Conservation (phyloP, 1,140 invertebrate species). For the Scaptomyza montana region DNA sequence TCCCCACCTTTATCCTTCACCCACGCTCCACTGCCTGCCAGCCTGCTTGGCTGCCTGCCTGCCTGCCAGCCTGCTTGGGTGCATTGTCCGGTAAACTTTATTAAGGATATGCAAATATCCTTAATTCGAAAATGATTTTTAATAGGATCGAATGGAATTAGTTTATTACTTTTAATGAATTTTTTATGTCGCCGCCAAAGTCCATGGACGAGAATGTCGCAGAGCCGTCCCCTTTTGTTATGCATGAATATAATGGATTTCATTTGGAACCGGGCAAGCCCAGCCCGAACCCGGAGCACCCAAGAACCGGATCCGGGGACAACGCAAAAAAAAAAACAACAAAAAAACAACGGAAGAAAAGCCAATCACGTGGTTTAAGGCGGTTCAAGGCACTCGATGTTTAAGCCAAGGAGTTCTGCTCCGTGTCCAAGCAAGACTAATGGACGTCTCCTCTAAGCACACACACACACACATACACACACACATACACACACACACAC, state of each 20-base stretch:
- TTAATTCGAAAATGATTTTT: constrained; percentile 84
- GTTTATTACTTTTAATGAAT: constrained; percentile 84
- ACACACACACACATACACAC: constrained; percentile 2
- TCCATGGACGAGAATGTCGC: constrained; percentile 1
- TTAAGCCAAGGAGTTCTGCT: constrained; percentile 19
- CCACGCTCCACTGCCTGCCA: background rate
- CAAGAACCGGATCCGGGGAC: constrained; percentile 10
- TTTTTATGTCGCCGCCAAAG: constrained; percentile 77
- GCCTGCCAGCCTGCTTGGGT: background rate
- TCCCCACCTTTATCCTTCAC: background rate
- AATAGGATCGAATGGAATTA: constrained; percentile 84
- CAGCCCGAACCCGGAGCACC: background rate
- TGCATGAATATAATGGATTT: constrained; percentile 74
- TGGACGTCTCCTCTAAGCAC: constrained; percentile 43
- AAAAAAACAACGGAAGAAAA: constrained; percentile 28
- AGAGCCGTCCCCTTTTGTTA: constrained; percentile 52
- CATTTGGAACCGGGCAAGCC: constrained; percentile 25
- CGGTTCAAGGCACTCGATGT: constrained; percentile 7
- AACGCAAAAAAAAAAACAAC: too few relatives aligned
- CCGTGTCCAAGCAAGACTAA: constrained; percentile 79
- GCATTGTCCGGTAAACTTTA: constrained; percentile 78
- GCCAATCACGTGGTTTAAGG: constrained; percentile 70
- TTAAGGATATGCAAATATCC: constrained; percentile 84
- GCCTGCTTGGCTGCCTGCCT: too few relatives aligned
- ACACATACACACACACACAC: background rate